phyloP scores from a whole-genome alignment of 2,113 vertebrate genomes.

The Apistogramma diplotaenia region DNA sequence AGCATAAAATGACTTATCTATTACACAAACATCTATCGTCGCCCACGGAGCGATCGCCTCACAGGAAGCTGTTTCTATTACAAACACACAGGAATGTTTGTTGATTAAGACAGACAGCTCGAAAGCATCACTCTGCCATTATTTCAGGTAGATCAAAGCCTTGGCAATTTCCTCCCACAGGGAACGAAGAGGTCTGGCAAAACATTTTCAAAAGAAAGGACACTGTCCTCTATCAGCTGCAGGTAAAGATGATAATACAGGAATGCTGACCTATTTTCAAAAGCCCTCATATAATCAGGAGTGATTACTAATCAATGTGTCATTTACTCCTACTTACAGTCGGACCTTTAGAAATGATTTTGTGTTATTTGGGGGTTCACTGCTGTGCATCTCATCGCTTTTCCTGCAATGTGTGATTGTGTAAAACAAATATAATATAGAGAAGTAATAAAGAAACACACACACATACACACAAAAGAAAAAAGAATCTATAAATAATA shows the following conservation, averaged over 20 bases:
- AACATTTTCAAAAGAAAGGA: conserved; percentile 15
- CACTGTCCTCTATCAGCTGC: conserved; percentile 45
- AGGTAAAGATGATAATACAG: conserved; percentile 60
- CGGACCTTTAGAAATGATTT: conserved; percentile 31
- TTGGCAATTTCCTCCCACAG: conserved; percentile 39
- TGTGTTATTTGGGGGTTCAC: conserved; percentile 9
- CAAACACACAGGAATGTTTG: conserved; percentile 21
- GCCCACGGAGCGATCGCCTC: not conserved
- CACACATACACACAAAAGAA: not conserved
- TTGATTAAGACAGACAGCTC: conserved; percentile 39
- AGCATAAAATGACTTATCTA: not conserved
- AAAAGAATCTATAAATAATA: not conserved
- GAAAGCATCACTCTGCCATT: conserved; percentile 30
- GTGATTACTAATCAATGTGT: conserved; percentile 69
- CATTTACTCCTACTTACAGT: conserved; percentile 45
- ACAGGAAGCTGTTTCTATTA: not conserved
- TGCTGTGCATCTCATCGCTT: not conserved
- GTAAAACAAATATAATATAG: not conserved
- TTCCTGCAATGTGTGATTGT: not conserved
- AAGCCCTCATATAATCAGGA: conserved; percentile 62
- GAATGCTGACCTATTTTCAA: conserved; percentile 54
- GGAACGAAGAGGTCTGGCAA: conserved; percentile 36
- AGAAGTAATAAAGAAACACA: not conserved
- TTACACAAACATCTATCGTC: not conserved
- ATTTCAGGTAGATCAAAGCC: conserved; percentile 38